A percentile compares a stretch with the other conserved stretches of the same genome.
These are phyloP conservation scores for Crotalus helleri DNA, from an alignment of 2,113 vertebrate genomes.

Conservation along the genomic window DNA sequence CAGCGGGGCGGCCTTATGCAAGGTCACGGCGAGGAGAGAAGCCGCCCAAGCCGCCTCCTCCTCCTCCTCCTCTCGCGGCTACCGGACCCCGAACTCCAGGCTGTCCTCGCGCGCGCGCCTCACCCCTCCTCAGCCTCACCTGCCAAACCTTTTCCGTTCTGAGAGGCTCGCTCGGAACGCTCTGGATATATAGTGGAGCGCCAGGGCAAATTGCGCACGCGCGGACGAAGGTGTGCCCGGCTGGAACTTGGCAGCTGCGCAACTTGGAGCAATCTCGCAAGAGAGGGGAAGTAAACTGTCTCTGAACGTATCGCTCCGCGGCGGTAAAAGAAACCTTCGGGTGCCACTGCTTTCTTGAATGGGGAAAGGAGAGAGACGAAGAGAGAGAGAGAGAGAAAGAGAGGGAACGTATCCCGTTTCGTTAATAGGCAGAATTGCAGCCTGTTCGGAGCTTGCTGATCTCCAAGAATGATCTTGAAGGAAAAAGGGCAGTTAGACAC, in stretches of 20 bases:
- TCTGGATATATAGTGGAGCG: conserved; percentile 11
- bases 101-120: background rate
- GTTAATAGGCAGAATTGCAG: background rate
- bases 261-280: background rate
- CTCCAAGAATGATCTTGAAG: background rate
- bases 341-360: background rate
- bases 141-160: no score
- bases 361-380: background rate
- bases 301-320: background rate
- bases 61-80: background rate
- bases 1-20: background rate
- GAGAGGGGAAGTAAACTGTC: background rate
- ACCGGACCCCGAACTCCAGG: background rate
- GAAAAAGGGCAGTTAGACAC: background rate
- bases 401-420: background rate
- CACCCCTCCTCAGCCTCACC: background rate
- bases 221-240: accelerated
- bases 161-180: accelerated
- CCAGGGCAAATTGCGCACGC: conserved; percentile 17
- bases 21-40: background rate
- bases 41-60: background rate
- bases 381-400: background rate
- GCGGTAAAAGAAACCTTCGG: background rate
- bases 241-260: background rate
- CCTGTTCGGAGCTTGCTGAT: background rate